phyloP scores from a whole-genome alignment of 2,888 invertebrate genomes.

The Dusona sp. region DNA sequence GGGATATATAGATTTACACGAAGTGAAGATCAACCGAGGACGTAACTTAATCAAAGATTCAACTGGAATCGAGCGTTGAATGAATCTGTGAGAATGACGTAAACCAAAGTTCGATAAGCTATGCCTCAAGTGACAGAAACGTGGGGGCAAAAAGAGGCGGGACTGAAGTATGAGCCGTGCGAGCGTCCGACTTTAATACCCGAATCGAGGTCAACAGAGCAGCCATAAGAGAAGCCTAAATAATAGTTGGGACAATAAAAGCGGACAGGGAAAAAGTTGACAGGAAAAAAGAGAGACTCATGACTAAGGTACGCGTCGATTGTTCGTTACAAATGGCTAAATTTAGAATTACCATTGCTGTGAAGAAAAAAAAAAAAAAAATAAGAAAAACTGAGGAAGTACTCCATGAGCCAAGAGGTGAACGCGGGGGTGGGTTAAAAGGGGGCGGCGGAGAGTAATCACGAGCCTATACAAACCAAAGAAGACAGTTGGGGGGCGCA shows the following conservation, averaged over 20 bases:
- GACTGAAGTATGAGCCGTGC: slow-evolving; percentile 12
- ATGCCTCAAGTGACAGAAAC: slow-evolving; percentile 1
- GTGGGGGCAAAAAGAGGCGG: slow-evolving; percentile 3
- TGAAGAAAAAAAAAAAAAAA: slow-evolving; percentile 5
- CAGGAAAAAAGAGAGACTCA: slow-evolving; percentile 10
- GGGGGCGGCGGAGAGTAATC: neutral
- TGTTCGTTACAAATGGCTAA: slow-evolving; percentile 2
- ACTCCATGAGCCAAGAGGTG: slow-evolving; percentile 59
- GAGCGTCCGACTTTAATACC: slow-evolving; percentile 54
- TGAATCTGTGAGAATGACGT: slow-evolving; percentile 53
- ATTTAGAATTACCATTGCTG: neutral
- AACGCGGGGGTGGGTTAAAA: neutral
- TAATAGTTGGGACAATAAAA: slow-evolving; percentile 29
- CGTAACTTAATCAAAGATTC: slow-evolving; percentile 33
- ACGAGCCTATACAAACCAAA: slow-evolving; percentile 36
- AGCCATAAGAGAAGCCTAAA: slow-evolving; percentile 40
- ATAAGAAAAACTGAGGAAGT: slow-evolving; percentile 29
- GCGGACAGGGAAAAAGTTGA: slow-evolving; percentile 1
- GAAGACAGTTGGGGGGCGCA: slow-evolving; percentile 7
- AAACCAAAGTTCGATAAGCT: slow-evolving; percentile 54
- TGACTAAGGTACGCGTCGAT: slow-evolving; percentile 13
- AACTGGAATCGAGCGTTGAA: slow-evolving; percentile 36
- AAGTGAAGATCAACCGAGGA: neutral
- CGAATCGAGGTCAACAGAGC: slow-evolving; percentile 50
- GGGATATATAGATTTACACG: neutral